Evolutionary conservation across 1,140 invertebrate species (phyloP).

Genomic region (Chlorops oryzae): DNA sequence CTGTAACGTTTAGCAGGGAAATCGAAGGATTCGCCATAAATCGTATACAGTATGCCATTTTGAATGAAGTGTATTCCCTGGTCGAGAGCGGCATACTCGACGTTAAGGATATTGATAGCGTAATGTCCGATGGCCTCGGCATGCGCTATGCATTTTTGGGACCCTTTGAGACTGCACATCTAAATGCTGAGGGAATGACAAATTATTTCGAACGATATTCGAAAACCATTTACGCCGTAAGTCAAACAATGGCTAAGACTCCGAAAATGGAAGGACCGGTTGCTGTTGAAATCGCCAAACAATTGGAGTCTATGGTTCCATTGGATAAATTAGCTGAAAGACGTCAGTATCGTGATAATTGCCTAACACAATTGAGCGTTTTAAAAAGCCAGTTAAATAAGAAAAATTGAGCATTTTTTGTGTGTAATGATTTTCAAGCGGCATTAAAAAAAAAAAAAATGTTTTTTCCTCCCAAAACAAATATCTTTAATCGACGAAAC

Average conservation of each 20-base stretch:
- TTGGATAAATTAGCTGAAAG: slow-evolving; percentile 67
- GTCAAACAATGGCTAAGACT: slow-evolving; percentile 66
- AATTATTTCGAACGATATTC: slow-evolving; percentile 59
- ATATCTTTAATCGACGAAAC: no score
- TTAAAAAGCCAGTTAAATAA: slow-evolving; percentile 64
- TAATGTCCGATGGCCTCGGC: slow-evolving; percentile 91
- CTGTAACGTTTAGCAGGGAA: slow-evolving; percentile 78
- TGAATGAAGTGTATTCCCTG: slow-evolving; percentile 88
- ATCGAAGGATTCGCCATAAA: slow-evolving; percentile 90
- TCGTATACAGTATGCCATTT: slow-evolving; percentile 90
- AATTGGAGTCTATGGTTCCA: slow-evolving; percentile 68
- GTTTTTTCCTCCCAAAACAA: no score
- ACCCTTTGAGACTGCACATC: slow-evolving; percentile 86
- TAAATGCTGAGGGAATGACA: slow-evolving; percentile 84
- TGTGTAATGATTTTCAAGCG: not conserved
- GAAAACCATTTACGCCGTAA: slow-evolving; percentile 71
- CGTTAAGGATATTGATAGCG: slow-evolving; percentile 85
- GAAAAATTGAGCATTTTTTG: slow-evolving; percentile 13
- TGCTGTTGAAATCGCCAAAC: slow-evolving; percentile 56
- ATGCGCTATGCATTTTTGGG: slow-evolving; percentile 93
- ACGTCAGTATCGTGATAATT: slow-evolving; percentile 76
- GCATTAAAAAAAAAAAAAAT: no score
- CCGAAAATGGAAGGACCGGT: slow-evolving; percentile 65
- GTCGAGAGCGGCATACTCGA: slow-evolving; percentile 76
- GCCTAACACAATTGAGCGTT: slow-evolving; percentile 72